Percentiles rank a stretch among this genome's conserved stretches.
Evolutionary conservation across 2,113 vertebrate genomes (phyloP).

Genomic region (Electrona antarctica): DNA sequence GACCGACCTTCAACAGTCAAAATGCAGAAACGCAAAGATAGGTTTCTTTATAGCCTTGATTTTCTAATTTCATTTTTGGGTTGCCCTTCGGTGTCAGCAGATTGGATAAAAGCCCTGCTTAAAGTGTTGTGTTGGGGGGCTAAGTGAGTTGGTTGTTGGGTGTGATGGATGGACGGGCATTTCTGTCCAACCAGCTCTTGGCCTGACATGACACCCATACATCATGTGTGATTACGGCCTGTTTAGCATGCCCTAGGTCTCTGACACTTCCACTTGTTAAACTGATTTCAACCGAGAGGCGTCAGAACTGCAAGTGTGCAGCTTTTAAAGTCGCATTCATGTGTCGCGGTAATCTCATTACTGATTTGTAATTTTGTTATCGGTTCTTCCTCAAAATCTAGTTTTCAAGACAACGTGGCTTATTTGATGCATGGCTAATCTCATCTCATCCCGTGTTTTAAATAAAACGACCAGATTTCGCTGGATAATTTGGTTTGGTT

Average conservation of each 20-base stretch:
- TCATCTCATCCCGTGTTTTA: conserved; percentile 11
- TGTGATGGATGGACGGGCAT: conserved; percentile 81
- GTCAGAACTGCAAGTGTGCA: conserved; percentile 56
- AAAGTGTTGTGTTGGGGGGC: conserved; percentile 66
- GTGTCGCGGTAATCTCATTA: conserved; percentile 75
- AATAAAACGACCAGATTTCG: not conserved
- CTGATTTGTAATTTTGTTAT: conserved; percentile 78
- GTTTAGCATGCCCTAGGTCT: conserved; percentile 55
- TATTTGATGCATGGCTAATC: conserved; percentile 49
- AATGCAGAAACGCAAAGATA: conserved; percentile 31
- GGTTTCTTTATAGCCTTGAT: conserved; percentile 23
- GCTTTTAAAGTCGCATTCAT: conserved; percentile 71
- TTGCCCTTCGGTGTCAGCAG: conserved; percentile 65
- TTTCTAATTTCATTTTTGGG: conserved; percentile 60
- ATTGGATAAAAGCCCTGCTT: conserved; percentile 73
- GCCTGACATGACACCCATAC: conserved; percentile 76
- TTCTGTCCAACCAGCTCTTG: conserved; percentile 64
- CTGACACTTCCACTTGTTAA: conserved; percentile 69
- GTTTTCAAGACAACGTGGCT: conserved; percentile 39
- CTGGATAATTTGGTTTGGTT: not conserved
- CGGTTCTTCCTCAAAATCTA: conserved; percentile 52
- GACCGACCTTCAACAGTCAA: conserved; percentile 58
- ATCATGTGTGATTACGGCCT: conserved; percentile 87
- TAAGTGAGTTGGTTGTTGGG: conserved; percentile 77
- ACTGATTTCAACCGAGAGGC: conserved; percentile 70